These are phyloP conservation scores for Papilio machaon DNA, from an alignment of 1,140 invertebrate species.

Conservation along the genomic window DNA sequence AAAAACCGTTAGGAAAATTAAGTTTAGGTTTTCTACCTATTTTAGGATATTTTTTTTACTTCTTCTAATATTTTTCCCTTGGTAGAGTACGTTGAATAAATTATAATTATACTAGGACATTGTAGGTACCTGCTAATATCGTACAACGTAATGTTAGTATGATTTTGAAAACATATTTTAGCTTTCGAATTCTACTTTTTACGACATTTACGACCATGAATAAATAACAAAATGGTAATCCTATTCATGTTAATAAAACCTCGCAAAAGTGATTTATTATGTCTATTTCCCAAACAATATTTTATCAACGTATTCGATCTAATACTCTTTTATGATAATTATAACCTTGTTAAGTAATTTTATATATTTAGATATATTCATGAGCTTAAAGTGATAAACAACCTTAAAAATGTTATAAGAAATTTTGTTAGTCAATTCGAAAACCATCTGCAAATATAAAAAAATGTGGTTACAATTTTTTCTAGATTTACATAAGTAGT, in stretches of 20 bases:
- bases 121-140: too few species aligned
- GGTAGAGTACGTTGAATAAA: background rate
- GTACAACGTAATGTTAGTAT: background rate
- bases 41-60: background rate
- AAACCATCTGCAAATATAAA: background rate
- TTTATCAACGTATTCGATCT: constrained; percentile 15
- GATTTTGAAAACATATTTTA: constrained; percentile 6
- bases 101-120: background rate
- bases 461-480: background rate
- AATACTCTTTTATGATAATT: constrained; percentile 27
- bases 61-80: background rate
- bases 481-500: background rate
- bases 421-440: background rate
- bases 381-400: background rate
- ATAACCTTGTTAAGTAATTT: constrained; percentile 24
- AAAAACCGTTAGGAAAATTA: background rate
- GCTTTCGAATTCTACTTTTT: constrained; percentile 25
- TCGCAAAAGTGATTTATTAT: constrained; percentile 17
- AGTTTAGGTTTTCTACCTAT: background rate
- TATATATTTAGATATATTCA: constrained; percentile 26
- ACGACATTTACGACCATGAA: constrained; percentile 18
- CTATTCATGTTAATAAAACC: constrained; percentile 2
- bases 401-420: constrained; percentile 1
- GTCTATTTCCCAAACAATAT: constrained; percentile 23
- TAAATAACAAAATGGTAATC: constrained; percentile 8